phyloP scores from a whole-genome alignment of 2,797 vertebrate genomes.

The Macroramphosus scolopax region DNA sequence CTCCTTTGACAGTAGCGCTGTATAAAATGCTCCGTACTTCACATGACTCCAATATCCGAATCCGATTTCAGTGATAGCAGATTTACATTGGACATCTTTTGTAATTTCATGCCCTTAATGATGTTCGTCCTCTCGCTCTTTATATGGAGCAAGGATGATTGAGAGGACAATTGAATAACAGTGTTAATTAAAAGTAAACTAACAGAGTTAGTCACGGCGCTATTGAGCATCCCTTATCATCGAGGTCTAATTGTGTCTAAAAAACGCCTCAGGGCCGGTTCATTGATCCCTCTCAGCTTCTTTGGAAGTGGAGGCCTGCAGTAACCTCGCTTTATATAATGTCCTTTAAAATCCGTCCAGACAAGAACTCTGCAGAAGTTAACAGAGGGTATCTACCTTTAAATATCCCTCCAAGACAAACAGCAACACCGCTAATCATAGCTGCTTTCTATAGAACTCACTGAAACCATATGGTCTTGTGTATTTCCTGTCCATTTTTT shows the following conservation, averaged over 20 bases:
- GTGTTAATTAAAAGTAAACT: slow-evolving; percentile 42
- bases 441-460: slow-evolving; percentile 4
- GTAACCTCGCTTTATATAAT: slow-evolving; percentile 18
- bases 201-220: slow-evolving; percentile 32
- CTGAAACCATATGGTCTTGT: too few species aligned
- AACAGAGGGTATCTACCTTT: not conserved
- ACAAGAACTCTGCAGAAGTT: slow-evolving; percentile 5
- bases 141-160: slow-evolving; percentile 21
- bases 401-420: not conserved
- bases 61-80: slow-evolving; percentile 1
- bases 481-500: not conserved
- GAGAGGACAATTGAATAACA: slow-evolving; percentile 28
- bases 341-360: not conserved
- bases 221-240: slow-evolving; percentile 9
- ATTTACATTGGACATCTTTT: slow-evolving; percentile 16
- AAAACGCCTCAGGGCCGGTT: slow-evolving; percentile 12
- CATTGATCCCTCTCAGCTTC: slow-evolving; percentile 26
- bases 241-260: slow-evolving; percentile 30
- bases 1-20: too few species aligned
- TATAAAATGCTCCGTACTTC: too few species aligned
- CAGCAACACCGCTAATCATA: not conserved
- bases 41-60: slow-evolving; percentile 6
- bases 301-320: slow-evolving; percentile 13
- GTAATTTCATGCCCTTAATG: slow-evolving; percentile 18
- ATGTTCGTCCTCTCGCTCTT: slow-evolving; percentile 4